These are phyloP conservation scores for Paracentrotus lividus DNA, from an alignment of 53 echinoderm and acorn worm genomes.

Conservation along the genomic window DNA sequence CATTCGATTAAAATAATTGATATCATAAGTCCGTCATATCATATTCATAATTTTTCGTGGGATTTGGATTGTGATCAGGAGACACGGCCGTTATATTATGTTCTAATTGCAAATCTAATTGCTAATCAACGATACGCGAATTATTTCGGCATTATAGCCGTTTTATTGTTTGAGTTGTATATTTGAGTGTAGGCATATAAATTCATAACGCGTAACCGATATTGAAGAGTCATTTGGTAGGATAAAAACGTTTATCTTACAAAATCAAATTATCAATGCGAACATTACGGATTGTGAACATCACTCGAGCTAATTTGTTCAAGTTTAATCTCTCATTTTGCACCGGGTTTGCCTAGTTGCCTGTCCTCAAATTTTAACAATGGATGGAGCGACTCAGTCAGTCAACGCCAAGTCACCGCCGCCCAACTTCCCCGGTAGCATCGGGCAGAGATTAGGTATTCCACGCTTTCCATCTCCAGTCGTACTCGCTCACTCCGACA, in stretches of 20 bases:
- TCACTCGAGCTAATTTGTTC: neutral
- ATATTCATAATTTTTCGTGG: neutral
- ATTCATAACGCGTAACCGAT: neutral
- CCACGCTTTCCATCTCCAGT: neutral
- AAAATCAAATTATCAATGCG: neutral
- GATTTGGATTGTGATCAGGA: neutral
- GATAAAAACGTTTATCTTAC: neutral
- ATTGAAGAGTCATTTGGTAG: neutral
- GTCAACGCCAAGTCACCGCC: constrained; percentile 29
- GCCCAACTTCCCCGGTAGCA: constrained; percentile 20
- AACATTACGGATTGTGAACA: neutral
- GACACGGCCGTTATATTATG: neutral
- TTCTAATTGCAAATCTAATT: too few relatives aligned
- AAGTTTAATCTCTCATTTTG: neutral
- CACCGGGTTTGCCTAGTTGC: neutral
- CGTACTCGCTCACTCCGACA: neutral
- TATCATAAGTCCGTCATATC: neutral
- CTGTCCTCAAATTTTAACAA: neutral
- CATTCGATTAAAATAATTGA: neutral
- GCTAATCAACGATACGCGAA: neutral
- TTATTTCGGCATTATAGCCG: neutral
- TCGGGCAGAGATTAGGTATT: neutral
- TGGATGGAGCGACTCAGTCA: constrained; percentile 21
- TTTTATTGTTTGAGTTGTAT: too few relatives aligned
- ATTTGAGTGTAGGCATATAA: too few relatives aligned